Evolutionary conservation across 2,797 vertebrate genomes (phyloP).

Genomic region (Oryzias dopingdopingensis): DNA sequence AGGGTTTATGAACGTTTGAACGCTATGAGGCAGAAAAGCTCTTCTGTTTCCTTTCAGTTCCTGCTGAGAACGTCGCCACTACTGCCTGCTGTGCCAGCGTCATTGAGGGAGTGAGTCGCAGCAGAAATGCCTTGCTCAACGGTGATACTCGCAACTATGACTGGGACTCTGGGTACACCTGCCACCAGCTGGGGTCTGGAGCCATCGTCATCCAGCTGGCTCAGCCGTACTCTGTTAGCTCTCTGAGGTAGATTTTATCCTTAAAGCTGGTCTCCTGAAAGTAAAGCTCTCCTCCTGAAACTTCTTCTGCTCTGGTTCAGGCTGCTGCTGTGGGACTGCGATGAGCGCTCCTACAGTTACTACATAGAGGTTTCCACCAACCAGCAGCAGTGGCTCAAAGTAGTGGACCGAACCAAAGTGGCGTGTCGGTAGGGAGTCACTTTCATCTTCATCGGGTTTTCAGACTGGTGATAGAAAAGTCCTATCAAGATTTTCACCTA

Average conservation of each 20-base stretch:
- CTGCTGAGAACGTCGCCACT: slow-evolving; percentile 90
- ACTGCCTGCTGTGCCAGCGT: slow-evolving; percentile 91
- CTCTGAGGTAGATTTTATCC: slow-evolving; percentile 78
- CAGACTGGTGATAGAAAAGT: no score
- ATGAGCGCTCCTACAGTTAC: slow-evolving; percentile 96
- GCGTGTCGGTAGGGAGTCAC: slow-evolving; percentile 85
- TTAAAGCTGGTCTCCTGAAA: no score
- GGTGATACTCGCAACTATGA: slow-evolving; percentile 97
- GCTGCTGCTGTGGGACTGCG: slow-evolving; percentile 96
- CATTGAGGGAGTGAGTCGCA: slow-evolving; percentile 94
- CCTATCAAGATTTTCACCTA: no score
- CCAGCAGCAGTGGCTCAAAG: slow-evolving; percentile 95
- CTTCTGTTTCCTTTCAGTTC: slow-evolving; percentile 73
- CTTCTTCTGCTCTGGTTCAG: slow-evolving; percentile 56
- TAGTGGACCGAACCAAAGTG: slow-evolving; percentile 89
- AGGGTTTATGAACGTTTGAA: no score
- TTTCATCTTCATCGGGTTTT: background rate
- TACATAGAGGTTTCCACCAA: slow-evolving; percentile 93
- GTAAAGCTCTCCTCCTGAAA: no score
- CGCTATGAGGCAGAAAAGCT: no score
- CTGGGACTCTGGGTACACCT: slow-evolving; percentile 98
- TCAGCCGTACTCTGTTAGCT: slow-evolving; percentile 91
- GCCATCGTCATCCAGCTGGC: slow-evolving; percentile 96
- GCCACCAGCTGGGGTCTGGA: slow-evolving; percentile 95
- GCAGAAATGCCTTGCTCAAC: slow-evolving; percentile 93